Conservation (phyloP, 2,797 vertebrate species). For the Orestias chungarensis region DNA sequence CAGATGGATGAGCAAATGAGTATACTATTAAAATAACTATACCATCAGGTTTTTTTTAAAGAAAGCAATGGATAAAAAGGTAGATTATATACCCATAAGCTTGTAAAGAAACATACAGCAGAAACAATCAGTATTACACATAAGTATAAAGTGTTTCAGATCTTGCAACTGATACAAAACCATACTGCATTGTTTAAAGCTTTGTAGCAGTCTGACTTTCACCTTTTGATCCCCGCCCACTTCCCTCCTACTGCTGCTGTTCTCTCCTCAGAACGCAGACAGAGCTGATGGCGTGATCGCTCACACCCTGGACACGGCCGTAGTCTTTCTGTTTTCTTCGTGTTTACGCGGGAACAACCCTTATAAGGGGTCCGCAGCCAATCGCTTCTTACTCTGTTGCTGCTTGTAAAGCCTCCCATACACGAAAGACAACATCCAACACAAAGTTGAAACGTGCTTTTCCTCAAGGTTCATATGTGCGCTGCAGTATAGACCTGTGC, state of each 20-base stretch:
- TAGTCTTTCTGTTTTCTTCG: slow-evolving; percentile 53
- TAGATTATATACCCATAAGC: slow-evolving; percentile 3
- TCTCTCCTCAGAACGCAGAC: slow-evolving; percentile 64
- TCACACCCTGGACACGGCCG: slow-evolving; percentile 61
- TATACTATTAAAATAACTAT: not conserved
- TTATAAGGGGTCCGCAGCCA: slow-evolving; percentile 59
- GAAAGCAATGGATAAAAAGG: slow-evolving; percentile 11
- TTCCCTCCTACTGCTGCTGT: slow-evolving; percentile 70
- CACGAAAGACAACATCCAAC: slow-evolving; percentile 40
- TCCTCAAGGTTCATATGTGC: slow-evolving; percentile 9
- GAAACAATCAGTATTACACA: slow-evolving; percentile 45
- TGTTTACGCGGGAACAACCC: slow-evolving; percentile 45
- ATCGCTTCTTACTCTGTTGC: slow-evolving; percentile 44
- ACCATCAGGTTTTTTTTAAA: not conserved
- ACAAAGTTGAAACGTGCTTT: slow-evolving; percentile 23
- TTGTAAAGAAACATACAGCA: slow-evolving; percentile 19
- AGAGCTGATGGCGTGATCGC: slow-evolving; percentile 64
- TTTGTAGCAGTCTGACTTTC: slow-evolving; percentile 69
- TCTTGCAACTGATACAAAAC: slow-evolving; percentile 60
- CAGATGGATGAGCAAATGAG: not conserved
- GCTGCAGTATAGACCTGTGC: not conserved
- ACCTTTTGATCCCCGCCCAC: slow-evolving; percentile 76
- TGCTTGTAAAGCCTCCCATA: slow-evolving; percentile 60
- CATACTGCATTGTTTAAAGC: slow-evolving; percentile 56
- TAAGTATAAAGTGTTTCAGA: slow-evolving; percentile 50